These are phyloP conservation scores for Tenualosa thibaudeaui DNA, from an alignment of 2,797 vertebrate genomes.

Conservation along the genomic window DNA sequence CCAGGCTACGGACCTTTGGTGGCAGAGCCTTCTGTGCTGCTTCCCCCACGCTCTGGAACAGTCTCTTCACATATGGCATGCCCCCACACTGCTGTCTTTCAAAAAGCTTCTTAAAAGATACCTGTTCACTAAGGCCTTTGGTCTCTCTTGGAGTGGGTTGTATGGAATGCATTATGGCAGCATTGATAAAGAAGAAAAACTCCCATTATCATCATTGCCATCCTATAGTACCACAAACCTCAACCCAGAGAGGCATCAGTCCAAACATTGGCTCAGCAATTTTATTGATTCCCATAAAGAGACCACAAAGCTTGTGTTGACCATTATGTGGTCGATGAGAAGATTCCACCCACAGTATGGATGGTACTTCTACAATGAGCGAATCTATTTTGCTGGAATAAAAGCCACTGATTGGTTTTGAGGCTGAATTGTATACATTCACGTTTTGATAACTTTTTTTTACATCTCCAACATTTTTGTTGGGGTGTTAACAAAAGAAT, in stretches of 20 bases:
- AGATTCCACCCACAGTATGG: neutral
- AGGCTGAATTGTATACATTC: neutral
- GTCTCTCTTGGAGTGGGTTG: neutral
- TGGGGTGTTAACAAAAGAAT: too few relatives aligned
- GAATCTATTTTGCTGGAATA: neutral
- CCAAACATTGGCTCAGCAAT: neutral
- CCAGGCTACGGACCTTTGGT: too few relatives aligned
- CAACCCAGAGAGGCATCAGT: neutral
- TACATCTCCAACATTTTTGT: neutral
- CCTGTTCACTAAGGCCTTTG: neutral
- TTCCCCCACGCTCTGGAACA: too few relatives aligned
- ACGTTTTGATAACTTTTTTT: too few relatives aligned
- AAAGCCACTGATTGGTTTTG: neutral
- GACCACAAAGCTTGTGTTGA: neutral
- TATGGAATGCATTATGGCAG: neutral
- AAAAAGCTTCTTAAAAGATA: too few relatives aligned
- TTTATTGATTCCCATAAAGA: neutral
- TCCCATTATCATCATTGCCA: neutral
- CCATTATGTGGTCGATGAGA: neutral
- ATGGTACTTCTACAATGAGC: neutral
- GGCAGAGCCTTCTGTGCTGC: too few relatives aligned
- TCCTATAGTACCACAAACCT: neutral
- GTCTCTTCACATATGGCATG: too few relatives aligned
- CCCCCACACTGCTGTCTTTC: too few relatives aligned
- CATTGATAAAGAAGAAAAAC: neutral